Evolutionary conservation across 2,888 invertebrate species (phyloP).

Genomic region (Cybosia mesomella): DNA sequence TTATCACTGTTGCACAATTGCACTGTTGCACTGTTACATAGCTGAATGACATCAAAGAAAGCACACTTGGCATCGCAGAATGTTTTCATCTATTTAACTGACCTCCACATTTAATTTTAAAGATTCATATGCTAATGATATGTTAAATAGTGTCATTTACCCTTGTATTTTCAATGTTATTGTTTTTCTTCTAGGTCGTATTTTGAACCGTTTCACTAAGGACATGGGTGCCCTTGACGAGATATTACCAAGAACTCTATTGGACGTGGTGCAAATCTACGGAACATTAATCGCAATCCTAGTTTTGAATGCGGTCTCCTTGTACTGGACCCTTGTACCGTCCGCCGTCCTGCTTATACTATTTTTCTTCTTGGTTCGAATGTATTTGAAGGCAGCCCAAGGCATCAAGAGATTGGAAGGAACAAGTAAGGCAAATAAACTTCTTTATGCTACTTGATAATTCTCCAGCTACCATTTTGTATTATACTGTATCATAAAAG

Average conservation of each 20-base stretch:
- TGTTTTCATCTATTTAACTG: no score
- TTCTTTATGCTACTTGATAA: not conserved
- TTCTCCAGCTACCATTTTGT: not conserved
- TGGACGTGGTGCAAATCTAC: constrained; percentile 89
- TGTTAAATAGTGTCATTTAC: no score
- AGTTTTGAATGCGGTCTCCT: constrained; percentile 88
- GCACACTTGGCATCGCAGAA: no score
- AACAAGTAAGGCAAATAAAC: constrained; percentile 79
- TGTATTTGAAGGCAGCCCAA: constrained; percentile 90
- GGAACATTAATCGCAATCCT: constrained; percentile 85
- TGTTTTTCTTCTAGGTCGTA: constrained; percentile 84
- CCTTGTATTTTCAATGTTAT: not conserved
- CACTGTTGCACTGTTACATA: no score
- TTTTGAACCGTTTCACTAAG: constrained; percentile 93
- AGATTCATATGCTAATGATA: no score
- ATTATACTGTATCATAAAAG: no score
- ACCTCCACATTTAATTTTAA: no score
- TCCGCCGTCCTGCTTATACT: constrained; percentile 85
- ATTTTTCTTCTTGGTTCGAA: constrained; percentile 87
- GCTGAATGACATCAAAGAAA: no score
- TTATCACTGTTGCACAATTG: not conserved
- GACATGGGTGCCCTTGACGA: constrained; percentile 95
- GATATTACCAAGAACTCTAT: constrained; percentile 89
- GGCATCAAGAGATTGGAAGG: constrained; percentile 89
- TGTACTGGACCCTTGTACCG: constrained; percentile 87